Evolutionary conservation across 2,113 vertebrate species (phyloP).

Genomic region (Varanus salvator): DNA sequence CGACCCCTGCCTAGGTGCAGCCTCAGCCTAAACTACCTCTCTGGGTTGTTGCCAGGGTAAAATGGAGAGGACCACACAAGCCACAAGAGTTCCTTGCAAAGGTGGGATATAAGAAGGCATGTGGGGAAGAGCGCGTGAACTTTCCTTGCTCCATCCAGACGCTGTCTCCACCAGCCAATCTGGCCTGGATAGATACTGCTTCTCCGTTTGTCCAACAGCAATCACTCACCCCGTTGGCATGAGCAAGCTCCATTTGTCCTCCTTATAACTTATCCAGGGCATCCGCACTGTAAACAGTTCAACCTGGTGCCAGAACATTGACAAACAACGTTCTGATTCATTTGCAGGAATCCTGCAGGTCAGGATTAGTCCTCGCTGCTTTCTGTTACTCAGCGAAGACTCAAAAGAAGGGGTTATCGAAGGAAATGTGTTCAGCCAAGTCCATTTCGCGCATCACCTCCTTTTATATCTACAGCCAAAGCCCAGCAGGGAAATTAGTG

Average conservation of each 20-base stretch:
- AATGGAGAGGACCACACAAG: no score
- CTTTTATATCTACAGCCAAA: conserved; percentile 29
- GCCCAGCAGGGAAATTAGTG: conserved; percentile 19
- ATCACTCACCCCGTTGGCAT: background rate
- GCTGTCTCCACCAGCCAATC: background rate
- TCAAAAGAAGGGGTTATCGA: background rate
- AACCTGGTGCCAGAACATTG: no score
- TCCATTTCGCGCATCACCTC: conserved; percentile 39
- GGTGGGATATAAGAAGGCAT: no score
- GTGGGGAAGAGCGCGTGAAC: background rate
- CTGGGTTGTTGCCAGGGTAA: no score
- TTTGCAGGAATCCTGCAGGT: background rate
- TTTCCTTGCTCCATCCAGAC: background rate
- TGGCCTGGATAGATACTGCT: background rate
- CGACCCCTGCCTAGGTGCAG: no score
- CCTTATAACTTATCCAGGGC: background rate
- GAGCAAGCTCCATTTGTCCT: no score
- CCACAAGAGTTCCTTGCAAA: no score
- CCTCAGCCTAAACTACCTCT: no score
- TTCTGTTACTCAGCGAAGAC: background rate
- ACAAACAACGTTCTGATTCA: background rate
- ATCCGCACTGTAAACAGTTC: background rate
- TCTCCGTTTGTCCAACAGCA: background rate
- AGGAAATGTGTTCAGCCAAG: conserved; percentile 13
- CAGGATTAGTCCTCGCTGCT: no score